Conservation (phyloP, 2,888 invertebrate genomes). For the Merodon equestris region DNA sequence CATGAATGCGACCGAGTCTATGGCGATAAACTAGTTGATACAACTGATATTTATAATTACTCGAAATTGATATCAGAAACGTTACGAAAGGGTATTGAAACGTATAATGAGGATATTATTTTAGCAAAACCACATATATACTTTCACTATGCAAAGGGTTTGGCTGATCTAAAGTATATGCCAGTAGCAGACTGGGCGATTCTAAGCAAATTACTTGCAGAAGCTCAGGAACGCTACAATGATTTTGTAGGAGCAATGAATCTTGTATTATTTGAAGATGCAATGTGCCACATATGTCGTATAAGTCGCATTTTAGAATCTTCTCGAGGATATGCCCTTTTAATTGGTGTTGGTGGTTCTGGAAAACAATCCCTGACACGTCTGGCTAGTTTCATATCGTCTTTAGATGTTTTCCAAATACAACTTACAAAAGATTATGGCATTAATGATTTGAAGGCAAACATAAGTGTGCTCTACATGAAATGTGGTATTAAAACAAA, state of each 20-base stretch:
- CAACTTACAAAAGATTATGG: conserved; percentile 94
- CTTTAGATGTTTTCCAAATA: conserved; percentile 95
- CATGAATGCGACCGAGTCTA: conserved; percentile 95
- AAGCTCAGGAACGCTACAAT: conserved; percentile 91
- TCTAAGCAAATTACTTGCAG: conserved; percentile 86
- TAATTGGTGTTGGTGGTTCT: conserved; percentile 96
- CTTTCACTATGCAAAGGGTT: conserved; percentile 94
- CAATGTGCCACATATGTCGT: conserved; percentile 94
- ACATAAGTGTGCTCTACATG: conserved; percentile 87
- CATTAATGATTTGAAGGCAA: conserved; percentile 88
- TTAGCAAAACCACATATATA: conserved; percentile 89
- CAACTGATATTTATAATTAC: conserved; percentile 86
- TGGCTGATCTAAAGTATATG: conserved; percentile 95
- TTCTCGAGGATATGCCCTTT: conserved; percentile 93
- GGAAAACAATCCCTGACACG: conserved; percentile 95
- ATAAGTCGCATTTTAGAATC: conserved; percentile 96
- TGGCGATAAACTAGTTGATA: conserved; percentile 92
- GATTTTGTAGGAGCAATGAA: conserved; percentile 95
- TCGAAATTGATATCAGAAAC: conserved; percentile 86
- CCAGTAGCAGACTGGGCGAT: conserved; percentile 86
- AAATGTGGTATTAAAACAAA: conserved; percentile 93
- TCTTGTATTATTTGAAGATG: conserved; percentile 95
- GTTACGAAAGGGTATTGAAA: conserved; percentile 88
- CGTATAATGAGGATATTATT: conserved; percentile 85
- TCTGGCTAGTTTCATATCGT: conserved; percentile 92